Evolutionary conservation across 2,888 invertebrate species (phyloP).

Genomic region (Cheilosia soror): DNA sequence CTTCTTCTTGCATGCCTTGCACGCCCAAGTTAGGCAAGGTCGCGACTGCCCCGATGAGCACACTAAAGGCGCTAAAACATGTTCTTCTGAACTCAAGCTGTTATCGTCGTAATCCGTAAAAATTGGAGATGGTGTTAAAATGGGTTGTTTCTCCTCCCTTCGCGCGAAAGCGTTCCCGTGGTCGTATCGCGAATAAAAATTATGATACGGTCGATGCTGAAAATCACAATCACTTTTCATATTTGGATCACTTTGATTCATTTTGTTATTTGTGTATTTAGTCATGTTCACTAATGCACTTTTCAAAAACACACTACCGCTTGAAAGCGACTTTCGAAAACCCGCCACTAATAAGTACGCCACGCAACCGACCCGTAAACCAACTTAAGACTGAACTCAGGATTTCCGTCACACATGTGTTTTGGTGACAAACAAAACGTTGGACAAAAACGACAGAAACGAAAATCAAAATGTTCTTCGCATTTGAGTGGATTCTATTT

Average conservation of each 20-base stretch:
- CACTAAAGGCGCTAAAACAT: constrained; percentile 83
- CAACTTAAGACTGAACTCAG: constrained; percentile 60
- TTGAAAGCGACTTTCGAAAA: constrained; percentile 10
- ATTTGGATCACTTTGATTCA: constrained; percentile 62
- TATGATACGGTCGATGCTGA: constrained; percentile 66
- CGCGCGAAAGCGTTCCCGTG: constrained; percentile 48
- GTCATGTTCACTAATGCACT: constrained; percentile 50
- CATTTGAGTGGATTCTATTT: constrained; percentile 76
- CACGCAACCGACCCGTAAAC: constrained; percentile 54
- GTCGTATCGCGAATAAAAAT: constrained; percentile 64
- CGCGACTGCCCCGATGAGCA: constrained; percentile 85
- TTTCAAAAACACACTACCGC: not conserved
- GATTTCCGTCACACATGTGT: constrained; percentile 64
- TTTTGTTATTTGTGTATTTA: constrained; percentile 62
- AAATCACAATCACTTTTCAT: constrained; percentile 72
- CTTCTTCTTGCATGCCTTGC: constrained; percentile 98
- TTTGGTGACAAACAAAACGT: constrained; percentile 67
- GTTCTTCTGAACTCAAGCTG: constrained; percentile 83
- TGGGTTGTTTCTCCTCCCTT: constrained; percentile 76
- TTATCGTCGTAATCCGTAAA: constrained; percentile 84
- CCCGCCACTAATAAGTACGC: constrained; percentile 15
- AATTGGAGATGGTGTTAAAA: constrained; percentile 81
- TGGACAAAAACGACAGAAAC: constrained; percentile 18
- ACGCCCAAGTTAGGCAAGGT: constrained; percentile 97
- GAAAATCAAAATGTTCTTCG: constrained; percentile 67